These are phyloP conservation scores for Euura saliciscinereae DNA, from an alignment of 1,140 invertebrate genomes.

Conservation along the genomic window DNA sequence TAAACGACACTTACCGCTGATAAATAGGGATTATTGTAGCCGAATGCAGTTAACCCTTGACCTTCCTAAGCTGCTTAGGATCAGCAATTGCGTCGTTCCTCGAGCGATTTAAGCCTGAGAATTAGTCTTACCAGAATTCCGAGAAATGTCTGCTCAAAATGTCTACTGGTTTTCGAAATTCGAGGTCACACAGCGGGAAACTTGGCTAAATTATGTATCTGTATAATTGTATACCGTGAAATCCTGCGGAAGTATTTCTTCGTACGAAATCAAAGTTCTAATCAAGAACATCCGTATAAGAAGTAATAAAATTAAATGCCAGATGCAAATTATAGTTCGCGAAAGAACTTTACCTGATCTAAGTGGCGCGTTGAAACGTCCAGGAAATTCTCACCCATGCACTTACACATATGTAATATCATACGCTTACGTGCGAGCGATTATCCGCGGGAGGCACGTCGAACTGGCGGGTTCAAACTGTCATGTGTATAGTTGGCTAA, in stretches of 20 bases:
- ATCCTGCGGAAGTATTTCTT: neutral
- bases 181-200: neutral
- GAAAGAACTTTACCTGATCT: neutral
- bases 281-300: neutral
- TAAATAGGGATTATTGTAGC: neutral
- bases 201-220: neutral
- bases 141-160: neutral
- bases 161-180: neutral
- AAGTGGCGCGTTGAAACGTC: slow-evolving; percentile 6
- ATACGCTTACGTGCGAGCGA: neutral
- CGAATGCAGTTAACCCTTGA: neutral
- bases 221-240: neutral
- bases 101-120: neutral
- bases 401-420: neutral
- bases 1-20: neutral
- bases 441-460: neutral
- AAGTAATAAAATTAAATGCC: neutral
- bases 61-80: slow-evolving; percentile 1
- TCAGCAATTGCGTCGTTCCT: neutral
- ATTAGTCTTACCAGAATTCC: neutral
- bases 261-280: neutral
- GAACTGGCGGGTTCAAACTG: neutral
- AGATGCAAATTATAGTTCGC: neutral
- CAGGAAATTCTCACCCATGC: slow-evolving; percentile 1
- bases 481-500: neutral